Evolutionary conservation across 2,888 invertebrate genomes (phyloP).

Genomic region (Tachystola acroxantha): DNA sequence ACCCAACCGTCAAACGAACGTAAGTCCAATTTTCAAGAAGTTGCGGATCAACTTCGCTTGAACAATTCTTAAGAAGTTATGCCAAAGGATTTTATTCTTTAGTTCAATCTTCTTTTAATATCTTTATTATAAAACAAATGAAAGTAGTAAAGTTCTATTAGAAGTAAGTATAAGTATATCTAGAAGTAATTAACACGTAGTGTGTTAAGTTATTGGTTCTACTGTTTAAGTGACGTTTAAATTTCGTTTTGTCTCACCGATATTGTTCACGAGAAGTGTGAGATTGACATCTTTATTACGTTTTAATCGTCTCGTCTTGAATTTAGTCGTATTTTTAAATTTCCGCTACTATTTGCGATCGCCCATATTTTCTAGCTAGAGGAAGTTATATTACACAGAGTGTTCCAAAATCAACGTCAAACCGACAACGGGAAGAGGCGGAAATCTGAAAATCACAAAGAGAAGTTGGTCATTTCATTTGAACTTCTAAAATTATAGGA

Average conservation of each 20-base stretch:
- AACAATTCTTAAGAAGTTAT: neutral
- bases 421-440: too few species aligned
- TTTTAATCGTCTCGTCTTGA: too few species aligned
- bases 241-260: conserved; percentile 29
- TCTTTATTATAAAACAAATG: neutral
- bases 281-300: conserved; percentile 20
- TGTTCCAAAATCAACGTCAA: too few species aligned
- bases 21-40: neutral
- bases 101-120: neutral
- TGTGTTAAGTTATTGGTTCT: conserved; percentile 45
- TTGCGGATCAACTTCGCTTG: neutral
- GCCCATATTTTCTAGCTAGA: too few species aligned
- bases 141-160: neutral
- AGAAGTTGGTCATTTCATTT: too few species aligned
- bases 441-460: too few species aligned
- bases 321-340: too few species aligned
- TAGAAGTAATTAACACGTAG: conserved; percentile 37
- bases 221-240: conserved; percentile 27
- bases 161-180: neutral
- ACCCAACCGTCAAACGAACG: neutral
- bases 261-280: conserved; percentile 20
- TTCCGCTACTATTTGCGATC: too few species aligned
- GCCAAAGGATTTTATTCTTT: neutral
- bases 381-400: too few species aligned
- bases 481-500: too few species aligned